Percentiles rank a stretch among this genome's conserved stretches.
These are phyloP conservation scores for Globia sparganii DNA, from an alignment of 2,888 invertebrate species.

Conservation along the genomic window DNA sequence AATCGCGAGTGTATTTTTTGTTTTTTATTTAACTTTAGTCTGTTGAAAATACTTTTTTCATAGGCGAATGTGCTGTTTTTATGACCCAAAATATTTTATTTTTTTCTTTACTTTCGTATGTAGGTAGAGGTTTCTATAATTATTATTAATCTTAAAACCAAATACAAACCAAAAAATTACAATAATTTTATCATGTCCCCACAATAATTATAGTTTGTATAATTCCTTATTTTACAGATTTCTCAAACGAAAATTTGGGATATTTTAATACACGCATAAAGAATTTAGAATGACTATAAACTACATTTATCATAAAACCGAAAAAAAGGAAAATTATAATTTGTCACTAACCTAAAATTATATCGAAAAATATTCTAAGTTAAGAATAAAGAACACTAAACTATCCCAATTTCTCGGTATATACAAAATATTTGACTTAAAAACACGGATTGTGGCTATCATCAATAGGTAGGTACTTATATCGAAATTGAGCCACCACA, in stretches of 20 bases:
- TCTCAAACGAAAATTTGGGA: conserved; percentile 70
- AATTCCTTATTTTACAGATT: conserved; percentile 74
- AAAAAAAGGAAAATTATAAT: conserved; percentile 1
- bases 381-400: conserved; percentile 60
- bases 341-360: conserved; percentile 31
- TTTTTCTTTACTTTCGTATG: conserved; percentile 1
- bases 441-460: conserved; percentile 73
- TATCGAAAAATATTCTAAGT: conserved; percentile 29
- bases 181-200: conserved; percentile 72
- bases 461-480: conserved; percentile 72
- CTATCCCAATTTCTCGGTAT: conserved; percentile 69
- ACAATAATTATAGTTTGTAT: conserved; percentile 69
- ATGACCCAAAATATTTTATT: conserved; percentile 21
- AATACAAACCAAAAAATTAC: conserved; percentile 39
- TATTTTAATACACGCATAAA: conserved; percentile 70
- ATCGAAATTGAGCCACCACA: conserved; percentile 79
- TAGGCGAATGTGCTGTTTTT: conserved; percentile 1
- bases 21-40: neutral
- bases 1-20: conserved; percentile 29
- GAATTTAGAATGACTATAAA: conserved; percentile 28
- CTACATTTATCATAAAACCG: conserved; percentile 33
- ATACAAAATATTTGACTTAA: conserved; percentile 68
- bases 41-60: conserved; percentile 35
- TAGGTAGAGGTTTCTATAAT: conserved; percentile 29
- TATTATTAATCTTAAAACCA: conserved; percentile 43